Percentiles rank a stretch among this genome's conserved stretches.
These are phyloP conservation scores for Chaetura pelagica DNA, from an alignment of 2,113 vertebrate genomes.

Conservation along the genomic window DNA sequence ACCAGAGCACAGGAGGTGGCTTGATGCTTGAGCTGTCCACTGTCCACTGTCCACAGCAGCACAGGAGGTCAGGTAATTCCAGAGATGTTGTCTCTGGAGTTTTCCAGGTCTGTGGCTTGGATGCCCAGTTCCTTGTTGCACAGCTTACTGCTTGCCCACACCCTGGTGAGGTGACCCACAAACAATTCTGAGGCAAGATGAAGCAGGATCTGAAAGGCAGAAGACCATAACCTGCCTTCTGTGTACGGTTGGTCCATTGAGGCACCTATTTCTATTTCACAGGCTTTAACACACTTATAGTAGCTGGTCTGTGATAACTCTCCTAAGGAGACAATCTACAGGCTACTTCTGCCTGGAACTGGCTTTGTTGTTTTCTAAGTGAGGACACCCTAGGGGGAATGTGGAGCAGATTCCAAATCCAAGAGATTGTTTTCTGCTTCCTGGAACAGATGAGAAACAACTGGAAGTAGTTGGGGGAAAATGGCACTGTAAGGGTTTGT, in stretches of 20 bases:
- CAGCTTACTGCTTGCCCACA: not conserved
- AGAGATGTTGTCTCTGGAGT: not conserved
- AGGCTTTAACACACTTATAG: not conserved
- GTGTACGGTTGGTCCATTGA: not conserved
- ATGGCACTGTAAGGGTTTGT: not conserved
- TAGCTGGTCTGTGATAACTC: not conserved
- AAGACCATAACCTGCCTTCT: not conserved
- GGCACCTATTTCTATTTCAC: fast-evolving
- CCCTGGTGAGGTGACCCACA: not conserved
- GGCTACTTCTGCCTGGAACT: not conserved
- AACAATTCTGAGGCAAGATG: not conserved
- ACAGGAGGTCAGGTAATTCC: not conserved
- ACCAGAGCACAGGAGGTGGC: not conserved
- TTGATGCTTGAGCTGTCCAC: not conserved
- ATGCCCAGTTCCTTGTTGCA: not conserved
- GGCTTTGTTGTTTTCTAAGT: not conserved
- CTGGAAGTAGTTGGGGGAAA: not conserved
- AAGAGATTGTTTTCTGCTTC: not conserved
- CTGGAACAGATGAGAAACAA: not conserved
- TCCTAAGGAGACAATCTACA: not conserved
- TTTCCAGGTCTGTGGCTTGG: not conserved
- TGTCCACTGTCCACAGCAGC: not conserved
- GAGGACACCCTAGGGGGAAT: not conserved
- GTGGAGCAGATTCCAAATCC: not conserved
- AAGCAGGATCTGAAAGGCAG: not conserved